These are phyloP conservation scores for Caradrina kadenii DNA, from an alignment of 2,888 invertebrate species.

Conservation along the genomic window DNA sequence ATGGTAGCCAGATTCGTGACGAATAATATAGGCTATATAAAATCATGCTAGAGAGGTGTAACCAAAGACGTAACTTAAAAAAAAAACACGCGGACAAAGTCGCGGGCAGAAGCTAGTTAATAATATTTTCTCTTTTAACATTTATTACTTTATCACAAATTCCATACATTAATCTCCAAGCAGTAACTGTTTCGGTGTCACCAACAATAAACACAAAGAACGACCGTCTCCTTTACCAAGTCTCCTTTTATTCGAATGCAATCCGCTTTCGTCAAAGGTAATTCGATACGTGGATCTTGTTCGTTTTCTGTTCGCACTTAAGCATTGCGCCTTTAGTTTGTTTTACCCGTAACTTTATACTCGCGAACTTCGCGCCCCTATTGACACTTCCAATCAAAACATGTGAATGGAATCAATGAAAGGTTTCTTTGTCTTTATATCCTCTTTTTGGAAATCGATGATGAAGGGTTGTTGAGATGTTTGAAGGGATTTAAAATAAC, in stretches of 20 bases:
- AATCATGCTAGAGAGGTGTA: too few relatives aligned
- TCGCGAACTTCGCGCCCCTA: constrained; percentile 84
- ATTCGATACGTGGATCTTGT: constrained; percentile 85
- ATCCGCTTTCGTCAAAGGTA: constrained; percentile 86
- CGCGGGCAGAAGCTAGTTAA: too few relatives aligned
- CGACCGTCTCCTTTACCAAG: constrained; percentile 66
- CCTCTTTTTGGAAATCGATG: constrained; percentile 39
- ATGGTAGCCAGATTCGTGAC: too few relatives aligned
- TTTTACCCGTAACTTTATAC: constrained; percentile 86
- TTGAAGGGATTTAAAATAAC: constrained; percentile 27
- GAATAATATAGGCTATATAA: too few relatives aligned
- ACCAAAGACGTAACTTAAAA: too few relatives aligned
- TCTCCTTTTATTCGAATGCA: constrained; percentile 84
- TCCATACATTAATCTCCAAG: not conserved
- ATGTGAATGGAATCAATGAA: constrained; percentile 69
- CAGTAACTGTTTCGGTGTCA: constrained; percentile 57
- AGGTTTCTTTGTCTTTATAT: constrained; percentile 43
- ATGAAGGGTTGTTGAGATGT: constrained; percentile 31
- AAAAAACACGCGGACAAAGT: too few relatives aligned
- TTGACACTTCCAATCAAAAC: constrained; percentile 90
- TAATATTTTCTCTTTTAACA: not conserved
- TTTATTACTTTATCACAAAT: not conserved
- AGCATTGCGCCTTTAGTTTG: constrained; percentile 86
- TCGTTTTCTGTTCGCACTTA: constrained; percentile 89
- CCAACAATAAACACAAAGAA: constrained; percentile 62